phyloP scores from a whole-genome alignment of 2,888 invertebrate species.

The Peribatodes rhomboidaria region DNA sequence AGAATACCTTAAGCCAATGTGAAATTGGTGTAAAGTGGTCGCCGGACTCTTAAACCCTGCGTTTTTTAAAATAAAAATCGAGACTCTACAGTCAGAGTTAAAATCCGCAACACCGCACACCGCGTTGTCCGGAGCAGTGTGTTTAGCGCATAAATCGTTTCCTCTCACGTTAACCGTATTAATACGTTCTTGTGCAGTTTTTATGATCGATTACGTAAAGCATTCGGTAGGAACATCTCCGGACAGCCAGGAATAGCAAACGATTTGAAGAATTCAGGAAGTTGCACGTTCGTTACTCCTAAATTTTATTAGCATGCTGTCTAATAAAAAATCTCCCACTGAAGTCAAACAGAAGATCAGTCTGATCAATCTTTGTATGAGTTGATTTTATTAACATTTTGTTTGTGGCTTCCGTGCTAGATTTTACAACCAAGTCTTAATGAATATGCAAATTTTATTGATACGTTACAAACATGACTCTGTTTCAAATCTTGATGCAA shows the following conservation, averaged over 20 bases:
- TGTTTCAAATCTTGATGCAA: no score
- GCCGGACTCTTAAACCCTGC: no score
- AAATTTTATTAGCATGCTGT: conserved; percentile 18
- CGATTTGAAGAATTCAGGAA: conserved; percentile 18
- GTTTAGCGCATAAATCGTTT: no score
- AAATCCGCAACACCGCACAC: no score
- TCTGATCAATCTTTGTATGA: no score
- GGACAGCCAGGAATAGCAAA: conserved; percentile 12
- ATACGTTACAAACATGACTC: background rate
- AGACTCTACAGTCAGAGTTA: no score
- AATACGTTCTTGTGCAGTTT: background rate
- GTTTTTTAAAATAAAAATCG: no score
- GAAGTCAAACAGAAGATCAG: background rate
- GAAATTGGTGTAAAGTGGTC: no score
- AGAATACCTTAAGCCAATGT: no score
- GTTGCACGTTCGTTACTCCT: conserved; percentile 6
- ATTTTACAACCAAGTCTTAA: conserved; percentile 4
- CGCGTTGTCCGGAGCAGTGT: no score
- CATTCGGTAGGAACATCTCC: conserved; percentile 5
- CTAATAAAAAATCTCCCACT: conserved; percentile 15
- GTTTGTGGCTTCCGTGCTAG: conserved; percentile 5
- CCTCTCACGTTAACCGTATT: background rate
- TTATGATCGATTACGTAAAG: background rate
- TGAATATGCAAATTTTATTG: conserved; percentile 2
- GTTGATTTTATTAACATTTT: background rate